These are phyloP conservation scores for Epistrophe grossulariae DNA, from an alignment of 2,888 invertebrate genomes.

Conservation along the genomic window DNA sequence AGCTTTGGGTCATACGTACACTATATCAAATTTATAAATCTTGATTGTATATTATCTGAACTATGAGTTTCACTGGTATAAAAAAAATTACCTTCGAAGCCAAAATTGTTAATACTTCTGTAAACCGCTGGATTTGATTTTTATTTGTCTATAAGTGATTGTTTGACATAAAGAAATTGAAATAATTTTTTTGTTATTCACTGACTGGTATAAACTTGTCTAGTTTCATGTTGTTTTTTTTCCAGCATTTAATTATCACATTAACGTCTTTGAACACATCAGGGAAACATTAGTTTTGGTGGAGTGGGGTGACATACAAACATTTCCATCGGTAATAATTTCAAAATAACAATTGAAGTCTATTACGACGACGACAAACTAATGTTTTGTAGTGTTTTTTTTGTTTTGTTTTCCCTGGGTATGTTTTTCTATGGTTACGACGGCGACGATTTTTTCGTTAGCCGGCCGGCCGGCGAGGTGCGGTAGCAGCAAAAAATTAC, in stretches of 20 bases:
- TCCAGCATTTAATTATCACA: conserved; percentile 17
- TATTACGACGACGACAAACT: conserved; percentile 15
- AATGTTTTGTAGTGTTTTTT: conserved; percentile 10
- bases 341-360: conserved; percentile 54
- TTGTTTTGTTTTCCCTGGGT: background rate
- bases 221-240: background rate
- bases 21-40: no score
- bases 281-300: conserved; percentile 16
- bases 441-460: background rate
- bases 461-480: conserved; percentile 45
- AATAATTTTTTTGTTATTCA: no score
- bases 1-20: no score
- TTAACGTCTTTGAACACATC: conserved; percentile 21
- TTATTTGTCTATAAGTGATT: no score
- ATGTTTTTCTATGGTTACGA: conserved; percentile 2
- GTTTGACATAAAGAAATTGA: no score
- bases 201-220: no score
- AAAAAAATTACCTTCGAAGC: no score
- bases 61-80: no score
- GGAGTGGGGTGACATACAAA: conserved; percentile 32
- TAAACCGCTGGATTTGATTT: no score
- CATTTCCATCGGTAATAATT: conserved; percentile 61
- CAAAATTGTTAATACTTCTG: no score
- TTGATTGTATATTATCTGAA: no score
- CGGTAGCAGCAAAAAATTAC: conserved; percentile 15